phyloP scores from a whole-genome alignment of 2,797 vertebrate species.

The Lophura swinhoii region DNA sequence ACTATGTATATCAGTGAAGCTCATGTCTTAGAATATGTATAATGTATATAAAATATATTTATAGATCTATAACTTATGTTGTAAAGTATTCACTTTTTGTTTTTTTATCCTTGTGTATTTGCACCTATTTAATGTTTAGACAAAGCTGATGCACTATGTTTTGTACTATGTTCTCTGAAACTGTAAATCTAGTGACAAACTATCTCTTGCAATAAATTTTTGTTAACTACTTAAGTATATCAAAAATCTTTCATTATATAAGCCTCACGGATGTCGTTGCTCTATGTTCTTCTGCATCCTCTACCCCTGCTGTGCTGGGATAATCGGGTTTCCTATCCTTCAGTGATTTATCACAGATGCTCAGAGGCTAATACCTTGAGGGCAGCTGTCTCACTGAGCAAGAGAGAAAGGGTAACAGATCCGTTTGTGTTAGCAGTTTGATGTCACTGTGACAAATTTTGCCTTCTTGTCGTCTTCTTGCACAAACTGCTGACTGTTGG shows the following conservation, averaged over 20 bases:
- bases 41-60: constrained; percentile 84
- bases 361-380: constrained; percentile 32
- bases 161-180: constrained; percentile 83
- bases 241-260: constrained; percentile 69
- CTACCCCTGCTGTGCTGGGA: background rate
- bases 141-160: constrained; percentile 82
- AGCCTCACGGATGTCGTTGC: constrained; percentile 54
- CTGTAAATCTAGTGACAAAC: constrained; percentile 82
- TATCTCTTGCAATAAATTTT: constrained; percentile 85
- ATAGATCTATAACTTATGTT: constrained; percentile 82
- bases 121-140: constrained; percentile 84
- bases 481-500: constrained; percentile 4
- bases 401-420: constrained; percentile 49
- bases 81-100: constrained; percentile 77
- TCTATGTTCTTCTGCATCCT: constrained; percentile 51
- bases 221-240: constrained; percentile 81
- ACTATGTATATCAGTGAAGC: constrained; percentile 56
- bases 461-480: background rate
- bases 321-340: constrained; percentile 29
- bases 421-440: constrained; percentile 5
- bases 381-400: background rate
- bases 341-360: constrained; percentile 59
- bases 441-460: constrained; percentile 29
- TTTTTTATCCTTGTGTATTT: constrained; percentile 83
- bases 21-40: constrained; percentile 78